Evolutionary conservation across 53 echinoderm and acorn worm species (phyloP).

Genomic region (Henricia sp.): DNA sequence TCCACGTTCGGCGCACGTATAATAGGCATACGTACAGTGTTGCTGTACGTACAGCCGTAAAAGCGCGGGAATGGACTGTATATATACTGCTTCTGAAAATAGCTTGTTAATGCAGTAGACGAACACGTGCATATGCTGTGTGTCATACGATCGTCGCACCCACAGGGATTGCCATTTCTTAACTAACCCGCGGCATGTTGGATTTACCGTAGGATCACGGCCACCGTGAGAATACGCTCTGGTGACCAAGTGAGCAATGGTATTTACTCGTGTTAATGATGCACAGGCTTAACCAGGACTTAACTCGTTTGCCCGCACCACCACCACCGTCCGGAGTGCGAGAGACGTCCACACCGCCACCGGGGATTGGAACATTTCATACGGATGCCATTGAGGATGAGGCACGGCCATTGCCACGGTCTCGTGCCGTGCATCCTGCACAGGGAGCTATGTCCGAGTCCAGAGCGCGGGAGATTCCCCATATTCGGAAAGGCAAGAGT

Average conservation of each 20-base stretch:
- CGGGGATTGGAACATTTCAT: constrained; percentile 26
- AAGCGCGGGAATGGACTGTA: not conserved
- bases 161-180: constrained; percentile 42
- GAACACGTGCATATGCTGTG: constrained; percentile 35
- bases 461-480: constrained; percentile 38
- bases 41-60: not conserved
- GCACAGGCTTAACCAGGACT: constrained; percentile 54
- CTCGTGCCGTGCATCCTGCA: not conserved
- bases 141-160: constrained; percentile 39
- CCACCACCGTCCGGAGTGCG: constrained; percentile 21
- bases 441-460: constrained; percentile 26
- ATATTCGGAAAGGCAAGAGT: constrained; percentile 83
- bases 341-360: constrained; percentile 17
- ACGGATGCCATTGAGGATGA: constrained; percentile 4
- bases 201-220: constrained; percentile 47
- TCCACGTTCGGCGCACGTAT: not conserved
- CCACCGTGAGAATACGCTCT: constrained; percentile 26
- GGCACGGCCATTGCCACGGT: constrained; percentile 1
- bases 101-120: constrained; percentile 17
- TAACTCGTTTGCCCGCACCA: constrained; percentile 17
- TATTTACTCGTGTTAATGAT: constrained; percentile 43
- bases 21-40: too few relatives aligned
- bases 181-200: constrained; percentile 13
- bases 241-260: constrained; percentile 29
- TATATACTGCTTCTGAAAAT: not conserved